Conservation (phyloP, 2,888 invertebrate genomes). For the Brachynemurus nebulosus region DNA sequence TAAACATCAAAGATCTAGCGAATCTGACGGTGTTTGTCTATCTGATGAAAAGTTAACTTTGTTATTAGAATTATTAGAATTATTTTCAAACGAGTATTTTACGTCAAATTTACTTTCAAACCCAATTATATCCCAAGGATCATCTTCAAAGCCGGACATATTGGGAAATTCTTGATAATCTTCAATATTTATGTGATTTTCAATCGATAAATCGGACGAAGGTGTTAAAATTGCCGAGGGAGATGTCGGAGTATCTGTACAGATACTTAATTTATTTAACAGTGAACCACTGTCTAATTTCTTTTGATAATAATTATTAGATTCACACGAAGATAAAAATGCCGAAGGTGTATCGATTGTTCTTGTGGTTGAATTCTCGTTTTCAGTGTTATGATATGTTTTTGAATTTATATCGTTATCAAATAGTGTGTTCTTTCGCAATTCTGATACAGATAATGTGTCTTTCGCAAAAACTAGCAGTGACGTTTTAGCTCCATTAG, state of each 20-base stretch:
- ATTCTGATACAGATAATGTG: constrained; percentile 11
- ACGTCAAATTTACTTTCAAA: constrained; percentile 23
- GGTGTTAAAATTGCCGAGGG: constrained; percentile 46
- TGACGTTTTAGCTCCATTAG: constrained; percentile 4
- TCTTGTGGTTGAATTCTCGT: constrained; percentile 20
- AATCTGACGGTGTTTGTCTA: constrained; percentile 36
- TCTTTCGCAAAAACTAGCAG: constrained; percentile 7
- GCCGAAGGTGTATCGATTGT: constrained; percentile 58
- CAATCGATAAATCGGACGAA: constrained; percentile 31
- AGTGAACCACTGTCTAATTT: constrained; percentile 25
- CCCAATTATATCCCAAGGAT: constrained; percentile 29
- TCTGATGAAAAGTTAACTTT: constrained; percentile 1
- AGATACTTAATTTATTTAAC: constrained; percentile 20
- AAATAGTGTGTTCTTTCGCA: constrained; percentile 30
- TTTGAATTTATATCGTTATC: too few species aligned
- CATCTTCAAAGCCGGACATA: constrained; percentile 28
- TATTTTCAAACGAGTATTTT: constrained; percentile 1
- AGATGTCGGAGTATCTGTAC: constrained; percentile 30
- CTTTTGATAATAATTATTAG: constrained; percentile 27
- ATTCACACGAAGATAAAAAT: constrained; percentile 37
- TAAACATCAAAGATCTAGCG: constrained; percentile 30
- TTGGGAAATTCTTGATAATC: constrained; percentile 25
- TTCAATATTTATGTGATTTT: constrained; percentile 16
- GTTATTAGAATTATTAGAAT: not conserved
- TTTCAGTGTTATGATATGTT: constrained; percentile 26